Evolutionary conservation across 2,888 invertebrate genomes (phyloP), one percentile per base, ranked within the genome.

Genomic region (Cheilosia grossa): DNA sequence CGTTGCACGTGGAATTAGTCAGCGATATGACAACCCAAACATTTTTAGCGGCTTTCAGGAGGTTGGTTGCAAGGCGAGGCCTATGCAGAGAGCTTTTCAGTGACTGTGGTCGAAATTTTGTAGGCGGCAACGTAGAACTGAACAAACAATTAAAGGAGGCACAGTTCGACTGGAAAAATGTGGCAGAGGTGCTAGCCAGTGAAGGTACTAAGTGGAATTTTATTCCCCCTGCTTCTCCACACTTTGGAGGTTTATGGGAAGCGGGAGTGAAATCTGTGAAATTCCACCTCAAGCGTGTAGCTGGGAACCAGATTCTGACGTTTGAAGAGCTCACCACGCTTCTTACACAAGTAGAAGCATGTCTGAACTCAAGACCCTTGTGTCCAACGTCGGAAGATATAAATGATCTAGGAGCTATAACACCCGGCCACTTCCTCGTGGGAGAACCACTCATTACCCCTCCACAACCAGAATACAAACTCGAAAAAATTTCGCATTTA

Each of bases 181-280:
- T 42, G 42, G 42, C 42, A n/a, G 15, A 42, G 4, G 42, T 42
- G n/a, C 42, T 42, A 42, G 27, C 42, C 42, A 42, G 6, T 13
- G 42, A 42, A n/a, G 42, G 42, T 42, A 42, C 15, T n/a, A 42
- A 42, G 42, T 42, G n/a, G 42, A 47, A 47, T 47, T 47, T 47
- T 19, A 47, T 17, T 47, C 17, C n/a, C n/a, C n/a, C 49, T 5
- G 27, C 53, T 53, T 53, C 53, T 5, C 53, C 30, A 7, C 13
- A 53, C 27, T 13, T 53, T 53, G 53, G 53, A 27, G 53, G 49
- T 19, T 17, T 51, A 51, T 51, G 19, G 49, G 49, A 51, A 51
- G 49, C 49, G 10, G 49, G 19, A 33, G 33, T 10, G 33, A 33
- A 33, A 33, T 33, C 33, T 51, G 49, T 51, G 49, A 51, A 51